phyloP scores from a whole-genome alignment of 1,140 invertebrate species.

The Hylaeus volcanicus region DNA sequence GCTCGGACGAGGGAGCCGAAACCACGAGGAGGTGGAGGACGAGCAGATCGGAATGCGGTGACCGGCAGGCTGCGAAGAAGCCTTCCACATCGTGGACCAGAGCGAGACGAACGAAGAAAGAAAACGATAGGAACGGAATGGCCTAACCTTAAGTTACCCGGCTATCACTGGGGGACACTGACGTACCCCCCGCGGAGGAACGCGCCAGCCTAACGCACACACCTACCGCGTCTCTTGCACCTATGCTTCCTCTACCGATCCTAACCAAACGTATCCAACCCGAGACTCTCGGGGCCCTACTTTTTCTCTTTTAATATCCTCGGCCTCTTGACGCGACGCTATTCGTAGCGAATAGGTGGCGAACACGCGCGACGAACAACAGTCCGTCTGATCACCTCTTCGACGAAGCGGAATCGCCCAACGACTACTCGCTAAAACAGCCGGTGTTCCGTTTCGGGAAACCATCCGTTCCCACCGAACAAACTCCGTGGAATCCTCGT shows the following conservation, averaged over 20 bases:
- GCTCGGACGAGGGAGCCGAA: slow-evolving; percentile 18
- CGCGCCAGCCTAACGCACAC: slow-evolving; percentile 49
- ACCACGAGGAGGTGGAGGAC: slow-evolving; percentile 19
- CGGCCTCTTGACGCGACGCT: too few species aligned
- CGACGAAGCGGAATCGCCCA: too few species aligned
- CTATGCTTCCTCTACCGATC: neutral
- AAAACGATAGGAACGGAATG: slow-evolving; percentile 46
- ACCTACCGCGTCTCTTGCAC: slow-evolving; percentile 35
- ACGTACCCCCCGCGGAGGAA: slow-evolving; percentile 74
- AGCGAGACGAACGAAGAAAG: slow-evolving; percentile 39
- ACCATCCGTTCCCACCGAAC: too few species aligned
- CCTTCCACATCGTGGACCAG: slow-evolving; percentile 45
- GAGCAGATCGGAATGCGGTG: slow-evolving; percentile 72
- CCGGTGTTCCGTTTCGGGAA: too few species aligned
- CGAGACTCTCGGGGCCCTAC: neutral
- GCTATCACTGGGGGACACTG: slow-evolving; percentile 71
- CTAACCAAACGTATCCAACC: neutral
- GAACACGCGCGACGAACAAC: too few species aligned
- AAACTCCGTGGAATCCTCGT: too few species aligned
- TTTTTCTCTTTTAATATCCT: neutral
- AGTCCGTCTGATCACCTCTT: too few species aligned
- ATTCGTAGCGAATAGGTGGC: too few species aligned
- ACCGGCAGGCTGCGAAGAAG: slow-evolving; percentile 71
- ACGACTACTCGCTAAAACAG: too few species aligned
- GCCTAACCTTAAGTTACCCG: slow-evolving; percentile 56